Base-by-base conservation (phyloP, 2,797 vertebrate species). In the Mus spretus region DNA sequence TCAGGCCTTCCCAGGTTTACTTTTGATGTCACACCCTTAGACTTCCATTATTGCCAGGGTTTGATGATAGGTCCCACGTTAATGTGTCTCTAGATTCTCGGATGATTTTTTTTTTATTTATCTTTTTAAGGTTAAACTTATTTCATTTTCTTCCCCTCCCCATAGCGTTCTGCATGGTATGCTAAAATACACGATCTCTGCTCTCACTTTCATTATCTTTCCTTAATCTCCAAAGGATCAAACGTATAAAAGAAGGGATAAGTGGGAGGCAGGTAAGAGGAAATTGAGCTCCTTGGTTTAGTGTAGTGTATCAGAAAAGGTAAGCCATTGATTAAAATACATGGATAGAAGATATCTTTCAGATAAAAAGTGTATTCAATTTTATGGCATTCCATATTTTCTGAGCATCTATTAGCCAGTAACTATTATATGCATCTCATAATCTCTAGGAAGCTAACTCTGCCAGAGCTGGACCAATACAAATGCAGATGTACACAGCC, bases 191-290 rank as follows among this genome's bases (percentile, higher is more conserved):
- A 87, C 57, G 63, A 93, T 95, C 77, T 37, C 24, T 77, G n/a
- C 31, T 86, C 53, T 97, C 59, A 40, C 34, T 93, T 95, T 87
- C 63, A 72, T 95, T 93, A 89, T 82, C 87, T 97, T 92, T 90
- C 79, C 6, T 89, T 88, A 89, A 89, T 92, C 31, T 89, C 31
- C 84, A 63, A 77, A 94, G 65, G 82, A 94, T 93, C 92, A 94
- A 90, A 92, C 75, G 57, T 91, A 7, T 67, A 91, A 93, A 94
- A 92, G n/a, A 93, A 95, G 91, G 93, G 91, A 82, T 94, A 94
- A 96, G 77, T 74, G 59, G 93, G 83, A 91, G 84, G 67, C 40
- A 96, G 89, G 89, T 57, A 80, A 94, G 70, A 95, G 22, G 59
- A 91, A 97, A 96, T 70, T 15, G 89, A 97, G 86, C 77, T 94